Evolutionary conservation across 2,113 vertebrate species (phyloP), one percentile per base, ranked within the genome.

Genomic region (Tauraco erythrolophus): DNA sequence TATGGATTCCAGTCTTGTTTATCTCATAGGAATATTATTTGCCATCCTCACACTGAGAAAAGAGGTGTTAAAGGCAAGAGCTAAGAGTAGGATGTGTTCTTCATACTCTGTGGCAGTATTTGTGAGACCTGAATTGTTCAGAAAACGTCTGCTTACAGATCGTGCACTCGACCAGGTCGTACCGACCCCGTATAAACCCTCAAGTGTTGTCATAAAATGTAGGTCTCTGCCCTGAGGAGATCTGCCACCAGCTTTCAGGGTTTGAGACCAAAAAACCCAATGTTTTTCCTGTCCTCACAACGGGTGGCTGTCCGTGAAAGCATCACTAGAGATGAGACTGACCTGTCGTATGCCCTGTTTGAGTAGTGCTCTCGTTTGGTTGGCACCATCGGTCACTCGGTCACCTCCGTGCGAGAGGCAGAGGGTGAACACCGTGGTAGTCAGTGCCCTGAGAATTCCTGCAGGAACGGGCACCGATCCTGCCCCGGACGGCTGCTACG

Each of bases 251-350:
- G 17, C 14, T 46, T 74, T 61, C 50, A 27, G 31, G 50, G 35
- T 8, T 84, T 43, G 24, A 51, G 51, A 65, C 27, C 31, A n/a
- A 57, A 48, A 75, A 41, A 1, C 3, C 31, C 22, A 23, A 2
- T 5, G 0, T 65, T 64, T 41, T 71, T 24, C 39, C 19, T 37
- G 14, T 33, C 31, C 27, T 45, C 6, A 7, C 17, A n/a, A 7
- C 0, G 2, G 46, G n/a, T 41, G 21, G 11, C 46, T 61, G 30
- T 68, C 39, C n/a, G 18, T 31, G 10, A 6, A 43, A 31, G 28
- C 0, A 7, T 27, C 30, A 7, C 2, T 0, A 2, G 68, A n/a
- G 7, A 9, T 3, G 4, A 8, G 45, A 11, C 39, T 7, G 45
- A 39, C 10, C 13, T 18, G 25, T 31, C 5, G 3, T 35, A 6